A percentile compares a stretch with the other conserved stretches of the same genome.
Evolutionary conservation across 2,797 vertebrate genomes (phyloP).

Genomic region (Notoglanidium macrostoma): DNA sequence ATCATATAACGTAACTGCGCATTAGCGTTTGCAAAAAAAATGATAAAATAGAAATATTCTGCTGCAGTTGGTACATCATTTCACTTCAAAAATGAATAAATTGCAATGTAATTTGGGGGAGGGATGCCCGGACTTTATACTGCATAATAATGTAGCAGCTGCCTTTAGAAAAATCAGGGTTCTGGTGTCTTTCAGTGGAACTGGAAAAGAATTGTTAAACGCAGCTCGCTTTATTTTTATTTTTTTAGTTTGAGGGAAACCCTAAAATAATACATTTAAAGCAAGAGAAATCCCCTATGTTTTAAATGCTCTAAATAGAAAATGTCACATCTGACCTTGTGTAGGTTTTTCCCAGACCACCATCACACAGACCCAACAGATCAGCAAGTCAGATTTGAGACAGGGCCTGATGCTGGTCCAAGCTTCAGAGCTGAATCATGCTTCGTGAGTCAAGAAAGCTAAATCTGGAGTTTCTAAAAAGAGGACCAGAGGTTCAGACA

Average conservation of each 20-base stretch:
- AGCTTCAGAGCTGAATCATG: neutral
- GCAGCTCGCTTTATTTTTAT: neutral
- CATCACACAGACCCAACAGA: neutral
- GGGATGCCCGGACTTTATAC: neutral
- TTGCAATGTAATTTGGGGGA: neutral
- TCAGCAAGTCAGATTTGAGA: neutral
- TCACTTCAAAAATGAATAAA: neutral
- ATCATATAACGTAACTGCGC: neutral
- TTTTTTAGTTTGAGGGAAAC: neutral
- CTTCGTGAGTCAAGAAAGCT: neutral
- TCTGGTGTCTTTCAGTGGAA: neutral
- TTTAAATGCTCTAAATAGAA: neutral
- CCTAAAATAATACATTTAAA: neutral
- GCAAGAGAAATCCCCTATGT: neutral
- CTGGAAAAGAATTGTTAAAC: neutral
- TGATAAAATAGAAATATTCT: neutral
- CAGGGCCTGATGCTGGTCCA: neutral
- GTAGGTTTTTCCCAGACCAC: slow-evolving; percentile 9
- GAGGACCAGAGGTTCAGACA: slow-evolving; percentile 15
- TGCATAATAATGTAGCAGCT: neutral
- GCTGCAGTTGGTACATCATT: neutral
- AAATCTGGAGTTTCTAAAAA: slow-evolving; percentile 17
- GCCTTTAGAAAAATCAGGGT: neutral
- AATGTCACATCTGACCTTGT: neutral
- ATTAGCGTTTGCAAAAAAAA: neutral